phyloP scores from a whole-genome alignment of 2,797 vertebrate genomes.

The Odontamblyopus rebecca region DNA sequence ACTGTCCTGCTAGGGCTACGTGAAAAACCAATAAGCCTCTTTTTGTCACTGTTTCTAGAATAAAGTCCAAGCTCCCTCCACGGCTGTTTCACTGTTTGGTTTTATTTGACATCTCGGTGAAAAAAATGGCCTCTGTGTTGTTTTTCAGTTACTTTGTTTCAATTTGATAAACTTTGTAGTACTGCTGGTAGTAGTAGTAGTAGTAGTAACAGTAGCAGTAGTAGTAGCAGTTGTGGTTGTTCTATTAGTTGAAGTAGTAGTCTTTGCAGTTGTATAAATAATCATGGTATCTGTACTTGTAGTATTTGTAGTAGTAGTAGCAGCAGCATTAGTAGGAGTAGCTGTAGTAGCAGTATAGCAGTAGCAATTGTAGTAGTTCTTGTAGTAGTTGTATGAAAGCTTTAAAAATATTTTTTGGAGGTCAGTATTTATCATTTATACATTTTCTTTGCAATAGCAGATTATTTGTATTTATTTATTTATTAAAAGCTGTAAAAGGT shows the following conservation, averaged over 20 bases:
- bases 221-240: neutral
- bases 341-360: too few relatives aligned
- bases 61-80: constrained; percentile 43
- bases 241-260: neutral
- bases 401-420: too few relatives aligned
- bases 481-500: too few relatives aligned
- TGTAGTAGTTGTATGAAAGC: too few relatives aligned
- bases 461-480: too few relatives aligned
- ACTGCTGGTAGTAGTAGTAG: neutral
- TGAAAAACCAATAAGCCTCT: constrained; percentile 30
- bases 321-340: too few relatives aligned
- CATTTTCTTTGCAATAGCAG: too few relatives aligned
- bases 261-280: neutral
- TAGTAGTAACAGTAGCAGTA: neutral
- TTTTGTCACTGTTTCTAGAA: constrained; percentile 37
- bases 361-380: too few relatives aligned
- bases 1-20: constrained; percentile 43
- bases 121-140: neutral
- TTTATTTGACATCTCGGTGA: constrained; percentile 19
- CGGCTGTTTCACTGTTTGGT: constrained; percentile 36
- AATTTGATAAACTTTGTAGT: neutral
- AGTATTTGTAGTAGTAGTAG: neutral
- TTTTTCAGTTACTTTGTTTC: neutral
- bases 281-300: neutral
- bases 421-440: too few relatives aligned